Evolutionary conservation across 35 echinoderm and acorn worm species (phyloP).

Genomic region (Ophioderma brevispina): DNA sequence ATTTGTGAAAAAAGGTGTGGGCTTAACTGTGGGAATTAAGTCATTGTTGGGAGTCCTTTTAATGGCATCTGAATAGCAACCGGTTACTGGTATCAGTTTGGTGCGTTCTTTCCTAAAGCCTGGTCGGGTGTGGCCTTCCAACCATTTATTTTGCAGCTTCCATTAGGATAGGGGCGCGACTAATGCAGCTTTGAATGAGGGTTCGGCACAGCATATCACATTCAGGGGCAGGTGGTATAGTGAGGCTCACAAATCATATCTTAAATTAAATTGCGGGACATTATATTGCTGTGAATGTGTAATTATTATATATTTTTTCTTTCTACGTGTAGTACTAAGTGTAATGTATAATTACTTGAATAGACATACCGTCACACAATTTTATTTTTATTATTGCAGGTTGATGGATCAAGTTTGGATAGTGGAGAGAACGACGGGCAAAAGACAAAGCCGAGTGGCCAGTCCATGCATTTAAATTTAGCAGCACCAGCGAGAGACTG

Average conservation of each 20-base stretch:
- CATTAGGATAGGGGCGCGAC: conserved; percentile 24
- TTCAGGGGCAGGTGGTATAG: neutral
- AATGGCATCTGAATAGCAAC: neutral
- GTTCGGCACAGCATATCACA: neutral
- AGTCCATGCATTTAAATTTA: too few species aligned
- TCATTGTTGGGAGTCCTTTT: neutral
- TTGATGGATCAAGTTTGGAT: too few species aligned
- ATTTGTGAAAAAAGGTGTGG: neutral
- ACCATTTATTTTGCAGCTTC: neutral
- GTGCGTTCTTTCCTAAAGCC: neutral
- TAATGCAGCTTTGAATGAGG: neutral
- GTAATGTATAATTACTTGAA: too few species aligned
- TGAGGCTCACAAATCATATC: conserved; percentile 3
- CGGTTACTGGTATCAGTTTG: neutral
- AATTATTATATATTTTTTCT: neutral
- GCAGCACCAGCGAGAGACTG: too few species aligned
- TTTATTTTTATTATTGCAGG: too few species aligned
- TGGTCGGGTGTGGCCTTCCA: neutral
- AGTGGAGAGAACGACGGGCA: too few species aligned
- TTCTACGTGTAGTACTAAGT: too few species aligned
- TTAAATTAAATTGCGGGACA: too few species aligned
- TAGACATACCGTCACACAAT: too few species aligned
- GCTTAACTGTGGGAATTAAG: neutral
- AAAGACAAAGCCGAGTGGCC: too few species aligned
- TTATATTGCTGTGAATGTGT: neutral